A percentile compares a stretch with the other conserved stretches of the same genome.
phyloP scores from a whole-genome alignment of 2,113 vertebrate genomes.

The Neodontobutis hainanensis region DNA sequence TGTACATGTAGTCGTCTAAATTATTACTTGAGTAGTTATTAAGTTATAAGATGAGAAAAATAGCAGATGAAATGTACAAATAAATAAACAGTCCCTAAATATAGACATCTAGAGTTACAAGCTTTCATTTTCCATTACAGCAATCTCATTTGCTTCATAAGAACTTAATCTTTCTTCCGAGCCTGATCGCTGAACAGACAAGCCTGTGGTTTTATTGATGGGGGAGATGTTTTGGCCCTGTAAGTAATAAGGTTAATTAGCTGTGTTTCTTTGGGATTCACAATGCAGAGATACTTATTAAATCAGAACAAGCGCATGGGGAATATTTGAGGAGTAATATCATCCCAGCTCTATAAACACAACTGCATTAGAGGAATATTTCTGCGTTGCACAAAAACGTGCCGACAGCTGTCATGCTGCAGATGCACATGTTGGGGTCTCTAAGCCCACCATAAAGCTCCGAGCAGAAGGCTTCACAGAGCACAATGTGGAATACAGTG shows the following conservation, averaged over 20 bases:
- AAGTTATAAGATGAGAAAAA: constrained; percentile 9
- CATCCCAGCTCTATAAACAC: constrained; percentile 33
- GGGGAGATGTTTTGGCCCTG: constrained; percentile 66
- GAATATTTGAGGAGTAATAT: constrained; percentile 46
- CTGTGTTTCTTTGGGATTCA: constrained; percentile 76
- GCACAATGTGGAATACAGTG: constrained; percentile 17
- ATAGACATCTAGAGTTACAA: constrained; percentile 37
- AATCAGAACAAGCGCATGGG: constrained; percentile 48
- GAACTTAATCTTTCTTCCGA: constrained; percentile 64
- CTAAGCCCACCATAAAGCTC: constrained; percentile 39
- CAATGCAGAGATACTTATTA: constrained; percentile 72
- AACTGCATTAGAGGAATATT: constrained; percentile 5
- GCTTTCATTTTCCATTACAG: constrained; percentile 26
- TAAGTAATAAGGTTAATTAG: constrained; percentile 81
- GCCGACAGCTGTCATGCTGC: constrained; percentile 34
- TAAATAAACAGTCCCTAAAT: constrained; percentile 47
- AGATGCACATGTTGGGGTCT: constrained; percentile 38
- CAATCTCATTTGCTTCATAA: constrained; percentile 52
- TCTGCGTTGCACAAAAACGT: constrained; percentile 20
- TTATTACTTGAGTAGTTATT: too few relatives aligned
- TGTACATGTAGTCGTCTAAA: neutral
- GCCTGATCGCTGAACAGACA: constrained; percentile 62
- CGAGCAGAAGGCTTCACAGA: constrained; percentile 41
- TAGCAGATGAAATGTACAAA: constrained; percentile 25
- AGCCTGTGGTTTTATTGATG: constrained; percentile 67